phyloP scores from a whole-genome alignment of 2,113 vertebrate genomes.

The Anseranas semipalmata region DNA sequence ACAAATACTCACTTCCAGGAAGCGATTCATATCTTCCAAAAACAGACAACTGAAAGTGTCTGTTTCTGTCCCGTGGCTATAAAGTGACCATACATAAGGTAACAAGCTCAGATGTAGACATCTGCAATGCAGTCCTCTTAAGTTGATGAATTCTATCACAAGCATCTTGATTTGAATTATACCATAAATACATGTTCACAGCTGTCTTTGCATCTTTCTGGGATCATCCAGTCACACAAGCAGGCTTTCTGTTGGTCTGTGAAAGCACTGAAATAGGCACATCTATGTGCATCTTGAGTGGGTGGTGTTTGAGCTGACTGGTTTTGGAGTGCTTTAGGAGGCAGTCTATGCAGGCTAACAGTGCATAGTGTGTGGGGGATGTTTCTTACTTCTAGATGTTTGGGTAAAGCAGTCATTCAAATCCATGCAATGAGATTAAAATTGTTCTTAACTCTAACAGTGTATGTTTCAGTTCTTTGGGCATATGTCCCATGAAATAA shows the following conservation, averaged over 20 bases:
- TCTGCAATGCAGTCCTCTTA: background rate
- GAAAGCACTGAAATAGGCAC: background rate
- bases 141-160: background rate
- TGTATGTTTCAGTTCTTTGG: background rate
- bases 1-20: background rate
- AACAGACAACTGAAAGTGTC: background rate
- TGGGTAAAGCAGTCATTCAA: background rate
- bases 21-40: background rate
- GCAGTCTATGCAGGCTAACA: background rate
- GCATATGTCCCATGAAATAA: background rate
- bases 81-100: background rate
- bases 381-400: background rate
- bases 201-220: background rate
- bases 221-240: background rate
- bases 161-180: background rate
- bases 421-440: background rate
- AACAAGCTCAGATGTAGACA: background rate
- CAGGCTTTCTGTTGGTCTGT: background rate
- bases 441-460: background rate
- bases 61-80: background rate
- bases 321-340: background rate
- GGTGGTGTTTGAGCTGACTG: background rate
- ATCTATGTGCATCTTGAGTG: background rate
- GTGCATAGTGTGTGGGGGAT: background rate
- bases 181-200: background rate